Base-by-base conservation (phyloP, 2,797 vertebrate species). In the Rhynchonycteris naso region DNA sequence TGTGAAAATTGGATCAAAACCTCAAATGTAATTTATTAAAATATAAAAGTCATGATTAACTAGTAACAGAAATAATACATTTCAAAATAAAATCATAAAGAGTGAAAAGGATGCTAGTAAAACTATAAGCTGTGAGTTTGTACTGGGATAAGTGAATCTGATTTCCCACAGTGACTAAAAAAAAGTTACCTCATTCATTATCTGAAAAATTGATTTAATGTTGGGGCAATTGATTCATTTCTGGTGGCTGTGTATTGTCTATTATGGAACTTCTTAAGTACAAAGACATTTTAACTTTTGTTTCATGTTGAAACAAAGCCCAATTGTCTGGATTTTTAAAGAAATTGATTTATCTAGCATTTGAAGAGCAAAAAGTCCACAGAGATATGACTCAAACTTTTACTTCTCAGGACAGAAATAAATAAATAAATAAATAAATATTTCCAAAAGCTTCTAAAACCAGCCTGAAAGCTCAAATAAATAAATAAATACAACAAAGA, bases 81-180 rank as follows among this genome's bases (percentile, higher is more conserved):
- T 75, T 81, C 66, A 80, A 72, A 86, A 79, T 69, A 63, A 71
- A 95, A 43, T 80, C 56, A 63, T 82, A 72, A 91, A 72, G 19
- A 61, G 33, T 30, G 11, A 65, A 83, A 91, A 78, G 16, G 4
- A 66, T 52, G 65, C 35, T 33, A 72, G 18, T 33, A 9, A 59
- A 91, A 78, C 38, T 16, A 10, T 0, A 83, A 38, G 35, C n/a
- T 38, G 0, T 13, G 22, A 50, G 6, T 75, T 26, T 78, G 4
- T 56, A 50, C 4, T 65, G 58, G 8, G 35, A 43, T 43, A 59
- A 72, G n/a, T 30, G 22, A 35, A 76, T 83, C 69, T 91, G 21
- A 78, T 52, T 66, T 91, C 78, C 78, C 50, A 43, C 1, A 38
- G 61, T 30, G 78, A 33, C 18, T 88, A 12, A 72, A 83, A 91